phyloP scores from a whole-genome alignment of 2,797 vertebrate genomes.

The Eptatretus atami region DNA sequence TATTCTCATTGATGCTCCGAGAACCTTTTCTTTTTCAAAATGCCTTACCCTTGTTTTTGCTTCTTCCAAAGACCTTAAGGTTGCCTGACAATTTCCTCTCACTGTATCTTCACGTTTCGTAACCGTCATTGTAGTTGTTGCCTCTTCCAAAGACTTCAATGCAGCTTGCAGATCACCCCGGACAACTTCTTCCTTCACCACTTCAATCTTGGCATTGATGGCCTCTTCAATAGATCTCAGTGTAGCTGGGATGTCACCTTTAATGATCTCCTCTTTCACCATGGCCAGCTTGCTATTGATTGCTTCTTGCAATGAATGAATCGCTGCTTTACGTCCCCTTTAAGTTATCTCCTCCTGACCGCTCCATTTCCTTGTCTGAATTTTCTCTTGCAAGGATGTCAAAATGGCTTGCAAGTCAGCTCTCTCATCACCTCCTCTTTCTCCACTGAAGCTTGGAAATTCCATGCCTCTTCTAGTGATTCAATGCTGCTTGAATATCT shows the following conservation, averaged over 20 bases:
- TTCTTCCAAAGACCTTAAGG: conserved; percentile 2
- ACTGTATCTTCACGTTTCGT: not conserved
- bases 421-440: conserved; percentile 42
- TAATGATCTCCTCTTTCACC: conserved; percentile 22
- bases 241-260: conserved; percentile 29
- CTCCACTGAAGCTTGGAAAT: conserved; percentile 14
- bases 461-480: conserved; percentile 17
- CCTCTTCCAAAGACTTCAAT: conserved; percentile 19
- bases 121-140: conserved; percentile 7
- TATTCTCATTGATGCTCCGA: not conserved
- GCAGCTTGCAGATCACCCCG: conserved; percentile 20
- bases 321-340: conserved; percentile 32
- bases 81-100: not conserved
- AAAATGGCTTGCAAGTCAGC: conserved; percentile 29
- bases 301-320: conserved; percentile 40
- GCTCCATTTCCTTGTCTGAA: conserved; percentile 19
- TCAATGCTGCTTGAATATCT: conserved; percentile 19
- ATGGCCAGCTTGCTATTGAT: conserved; percentile 23
- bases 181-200: conserved; percentile 25
- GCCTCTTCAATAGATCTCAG: conserved; percentile 34
- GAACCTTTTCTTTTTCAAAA: not conserved
- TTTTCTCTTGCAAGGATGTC: conserved; percentile 29
- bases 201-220: conserved; percentile 19
- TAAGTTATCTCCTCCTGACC: conserved; percentile 31
- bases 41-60: not conserved